Conservation (phyloP, 2,113 vertebrate species). For the Anoura caudifer region DNA sequence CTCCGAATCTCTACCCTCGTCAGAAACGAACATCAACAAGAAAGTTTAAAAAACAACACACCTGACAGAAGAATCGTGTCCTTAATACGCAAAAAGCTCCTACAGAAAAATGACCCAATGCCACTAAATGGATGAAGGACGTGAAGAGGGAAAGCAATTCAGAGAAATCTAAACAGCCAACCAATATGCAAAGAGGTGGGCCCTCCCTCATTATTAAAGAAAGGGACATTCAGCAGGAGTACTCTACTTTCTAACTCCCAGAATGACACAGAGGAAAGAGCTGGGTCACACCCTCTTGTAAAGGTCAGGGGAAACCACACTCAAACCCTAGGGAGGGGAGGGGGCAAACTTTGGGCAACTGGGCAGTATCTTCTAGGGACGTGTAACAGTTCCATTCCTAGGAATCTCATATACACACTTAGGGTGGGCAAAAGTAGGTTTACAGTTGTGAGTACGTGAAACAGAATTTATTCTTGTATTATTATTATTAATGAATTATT, state of each 20-base stretch:
- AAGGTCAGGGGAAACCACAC: not conserved
- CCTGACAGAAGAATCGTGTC: not conserved
- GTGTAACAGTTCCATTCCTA: not conserved
- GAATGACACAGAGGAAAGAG: not conserved
- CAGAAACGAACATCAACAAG: not conserved
- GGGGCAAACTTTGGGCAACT: not conserved
- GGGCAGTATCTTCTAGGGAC: not conserved
- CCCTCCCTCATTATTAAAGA: not conserved
- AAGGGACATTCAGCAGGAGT: not conserved
- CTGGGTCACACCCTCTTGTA: not conserved
- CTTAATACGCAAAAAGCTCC: slow-evolving; percentile 17
- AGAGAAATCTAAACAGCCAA: not conserved
- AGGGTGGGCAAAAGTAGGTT: not conserved
- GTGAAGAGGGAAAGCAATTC: not conserved
- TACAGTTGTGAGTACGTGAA: not conserved
- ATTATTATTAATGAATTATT: not conserved
- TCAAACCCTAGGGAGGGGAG: not conserved
- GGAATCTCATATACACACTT: not conserved
- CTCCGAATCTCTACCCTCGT: not conserved
- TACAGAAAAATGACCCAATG: not conserved
- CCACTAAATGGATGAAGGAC: not conserved
- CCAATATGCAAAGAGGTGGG: not conserved
- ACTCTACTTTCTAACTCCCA: not conserved
- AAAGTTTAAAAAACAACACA: not conserved
- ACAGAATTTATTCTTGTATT: not conserved